Percentiles rank a stretch among this genome's conserved stretches.
phyloP scores from a whole-genome alignment of 2,888 invertebrate species.

The Glaucopsyche alexis region DNA sequence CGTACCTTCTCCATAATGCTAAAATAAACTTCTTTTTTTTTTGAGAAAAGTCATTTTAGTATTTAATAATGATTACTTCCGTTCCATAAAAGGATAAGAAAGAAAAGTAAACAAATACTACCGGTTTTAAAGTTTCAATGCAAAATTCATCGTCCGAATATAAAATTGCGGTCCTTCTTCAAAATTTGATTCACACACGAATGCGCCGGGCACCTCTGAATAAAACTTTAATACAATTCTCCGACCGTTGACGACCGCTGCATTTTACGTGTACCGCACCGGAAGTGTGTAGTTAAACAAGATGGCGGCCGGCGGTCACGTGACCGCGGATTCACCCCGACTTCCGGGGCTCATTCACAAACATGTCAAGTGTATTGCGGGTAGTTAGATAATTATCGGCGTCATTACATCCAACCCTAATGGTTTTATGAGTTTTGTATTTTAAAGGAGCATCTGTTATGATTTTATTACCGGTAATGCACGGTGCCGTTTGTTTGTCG shows the following conservation, averaged over 20 bases:
- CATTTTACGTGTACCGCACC: constrained; percentile 52
- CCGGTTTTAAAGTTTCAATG: neutral
- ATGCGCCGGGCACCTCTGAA: constrained; percentile 44
- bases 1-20: neutral
- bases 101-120: neutral
- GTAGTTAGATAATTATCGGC: constrained; percentile 70
- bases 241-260: constrained; percentile 59
- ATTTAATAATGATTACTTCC: neutral
- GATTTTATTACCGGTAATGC: constrained; percentile 45
- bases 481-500: constrained; percentile 24
- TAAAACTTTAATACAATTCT: constrained; percentile 47
- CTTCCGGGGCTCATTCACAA: constrained; percentile 68
- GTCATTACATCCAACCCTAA: constrained; percentile 57
- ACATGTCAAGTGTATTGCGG: constrained; percentile 73
- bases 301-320: constrained; percentile 72
- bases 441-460: constrained; percentile 66
- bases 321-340: constrained; percentile 75
- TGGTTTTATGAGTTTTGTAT: constrained; percentile 54
- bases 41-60: neutral
- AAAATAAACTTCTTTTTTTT: neutral
- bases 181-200: constrained; percentile 43
- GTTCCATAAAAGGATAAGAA: neutral
- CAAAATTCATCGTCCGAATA: constrained; percentile 18
- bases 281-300: constrained; percentile 75
- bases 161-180: constrained; percentile 33